Conservation (phyloP, 2,113 vertebrate genomes). For the Typhlomys cinereus region DNA sequence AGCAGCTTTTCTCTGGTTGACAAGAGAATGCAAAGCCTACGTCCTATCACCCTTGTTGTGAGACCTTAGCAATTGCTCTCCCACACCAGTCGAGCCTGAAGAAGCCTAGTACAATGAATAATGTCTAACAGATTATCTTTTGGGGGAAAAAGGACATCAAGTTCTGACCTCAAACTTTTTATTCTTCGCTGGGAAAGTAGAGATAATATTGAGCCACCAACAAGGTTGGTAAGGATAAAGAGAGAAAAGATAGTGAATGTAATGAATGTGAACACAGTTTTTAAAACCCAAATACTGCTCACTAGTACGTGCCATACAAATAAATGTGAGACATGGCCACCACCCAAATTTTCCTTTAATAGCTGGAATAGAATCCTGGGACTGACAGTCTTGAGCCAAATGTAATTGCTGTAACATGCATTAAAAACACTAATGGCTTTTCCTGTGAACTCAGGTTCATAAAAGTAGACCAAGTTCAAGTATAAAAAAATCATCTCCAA, state of each 20-base stretch:
- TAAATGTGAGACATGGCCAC: not conserved
- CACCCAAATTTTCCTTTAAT: not conserved
- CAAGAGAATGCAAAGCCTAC: not conserved
- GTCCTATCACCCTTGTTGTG: not conserved
- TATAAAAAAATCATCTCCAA: not conserved
- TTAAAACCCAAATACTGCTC: not conserved
- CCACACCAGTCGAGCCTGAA: not conserved
- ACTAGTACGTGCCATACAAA: not conserved
- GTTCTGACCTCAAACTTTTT: not conserved
- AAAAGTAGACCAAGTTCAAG: slow-evolving; percentile 13
- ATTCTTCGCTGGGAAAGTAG: not conserved
- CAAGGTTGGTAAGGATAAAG: not conserved
- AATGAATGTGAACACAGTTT: not conserved
- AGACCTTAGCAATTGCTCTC: too few relatives aligned
- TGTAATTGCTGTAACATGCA: not conserved
- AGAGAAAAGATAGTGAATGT: not conserved
- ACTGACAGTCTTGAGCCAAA: not conserved
- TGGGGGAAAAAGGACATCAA: not conserved
- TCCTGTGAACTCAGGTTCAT: not conserved
- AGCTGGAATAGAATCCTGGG: not conserved
- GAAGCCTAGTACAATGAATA: not conserved
- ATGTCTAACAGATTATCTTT: not conserved
- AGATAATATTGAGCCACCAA: not conserved
- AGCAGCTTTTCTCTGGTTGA: not conserved
- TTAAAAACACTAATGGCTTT: slow-evolving; percentile 29